Evolutionary conservation across 2,113 vertebrate species (phyloP).

Genomic region (Epinephelus lanceolatus): DNA sequence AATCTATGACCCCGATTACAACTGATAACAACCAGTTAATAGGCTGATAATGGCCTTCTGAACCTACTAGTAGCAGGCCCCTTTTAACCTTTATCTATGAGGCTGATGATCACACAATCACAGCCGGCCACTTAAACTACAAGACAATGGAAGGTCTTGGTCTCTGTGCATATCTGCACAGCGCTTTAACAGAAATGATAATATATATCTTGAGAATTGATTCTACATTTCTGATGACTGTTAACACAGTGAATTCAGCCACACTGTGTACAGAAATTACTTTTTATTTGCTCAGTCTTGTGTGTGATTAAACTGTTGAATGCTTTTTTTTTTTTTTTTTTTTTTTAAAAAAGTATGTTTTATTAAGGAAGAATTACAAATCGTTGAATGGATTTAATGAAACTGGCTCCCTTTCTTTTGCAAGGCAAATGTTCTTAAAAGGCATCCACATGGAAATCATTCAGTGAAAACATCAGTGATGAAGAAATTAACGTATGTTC

Average conservation of each 20-base stretch:
- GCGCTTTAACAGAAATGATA: background rate
- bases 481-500: conserved; percentile 1
- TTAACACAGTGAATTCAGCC: background rate
- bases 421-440: conserved; percentile 1
- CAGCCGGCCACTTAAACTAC: background rate
- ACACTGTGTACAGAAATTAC: conserved; percentile 3
- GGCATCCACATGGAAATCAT: conserved; percentile 19
- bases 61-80: too few species aligned
- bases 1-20: too few species aligned
- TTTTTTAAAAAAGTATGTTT: too few species aligned
- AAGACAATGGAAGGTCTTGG: background rate
- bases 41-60: too few species aligned
- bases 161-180: background rate
- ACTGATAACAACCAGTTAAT: too few species aligned
- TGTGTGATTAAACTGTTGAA: conserved; percentile 29
- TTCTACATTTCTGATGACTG: background rate
- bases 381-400: conserved; percentile 14
- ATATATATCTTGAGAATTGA: conserved; percentile 10
- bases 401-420: background rate
- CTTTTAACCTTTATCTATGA: too few species aligned
- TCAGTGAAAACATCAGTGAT: conserved; percentile 4
- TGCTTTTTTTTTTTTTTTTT: too few species aligned
- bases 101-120: background rate
- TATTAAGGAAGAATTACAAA: too few species aligned
- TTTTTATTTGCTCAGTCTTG: conserved; percentile 1